Conservation (phyloP, 1,140 invertebrate species). For the Rhopalosiphum maidis region DNA sequence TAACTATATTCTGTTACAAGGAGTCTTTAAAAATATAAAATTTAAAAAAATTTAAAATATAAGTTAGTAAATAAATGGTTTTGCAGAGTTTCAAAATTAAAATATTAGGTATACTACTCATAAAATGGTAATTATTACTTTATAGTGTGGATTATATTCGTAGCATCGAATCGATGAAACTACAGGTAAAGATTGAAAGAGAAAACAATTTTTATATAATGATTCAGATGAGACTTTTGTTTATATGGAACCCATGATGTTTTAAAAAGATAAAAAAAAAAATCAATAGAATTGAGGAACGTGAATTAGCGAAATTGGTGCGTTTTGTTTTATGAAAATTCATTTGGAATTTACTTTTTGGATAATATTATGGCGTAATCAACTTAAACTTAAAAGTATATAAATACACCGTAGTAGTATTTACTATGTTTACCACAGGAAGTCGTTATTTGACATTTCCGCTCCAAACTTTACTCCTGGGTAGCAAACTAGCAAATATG, state of each 20-base stretch:
- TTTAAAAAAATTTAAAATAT: not conserved
- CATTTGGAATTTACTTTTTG: not conserved
- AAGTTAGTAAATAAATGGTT: not conserved
- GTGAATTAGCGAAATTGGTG: not conserved
- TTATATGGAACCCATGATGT: not conserved
- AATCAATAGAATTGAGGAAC: not conserved
- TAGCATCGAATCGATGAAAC: not conserved
- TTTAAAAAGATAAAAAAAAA: not conserved
- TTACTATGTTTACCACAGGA: not conserved
- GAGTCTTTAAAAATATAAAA: not conserved
- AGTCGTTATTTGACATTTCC: constrained; percentile 8
- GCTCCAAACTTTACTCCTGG: not conserved
- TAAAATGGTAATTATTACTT: not conserved
- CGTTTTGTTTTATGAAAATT: not conserved
- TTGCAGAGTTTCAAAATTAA: not conserved
- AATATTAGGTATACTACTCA: not conserved
- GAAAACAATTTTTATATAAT: not conserved
- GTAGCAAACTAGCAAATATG: not conserved
- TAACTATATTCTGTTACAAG: no score
- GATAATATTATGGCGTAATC: not conserved
- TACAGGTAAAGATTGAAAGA: not conserved
- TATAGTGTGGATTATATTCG: not conserved
- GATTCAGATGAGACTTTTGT: not conserved
- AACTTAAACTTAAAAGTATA: not conserved
- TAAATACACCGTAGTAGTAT: not conserved